phyloP scores from a whole-genome alignment of 2,888 invertebrate species.

The Ornithoptera alexandrae region DNA sequence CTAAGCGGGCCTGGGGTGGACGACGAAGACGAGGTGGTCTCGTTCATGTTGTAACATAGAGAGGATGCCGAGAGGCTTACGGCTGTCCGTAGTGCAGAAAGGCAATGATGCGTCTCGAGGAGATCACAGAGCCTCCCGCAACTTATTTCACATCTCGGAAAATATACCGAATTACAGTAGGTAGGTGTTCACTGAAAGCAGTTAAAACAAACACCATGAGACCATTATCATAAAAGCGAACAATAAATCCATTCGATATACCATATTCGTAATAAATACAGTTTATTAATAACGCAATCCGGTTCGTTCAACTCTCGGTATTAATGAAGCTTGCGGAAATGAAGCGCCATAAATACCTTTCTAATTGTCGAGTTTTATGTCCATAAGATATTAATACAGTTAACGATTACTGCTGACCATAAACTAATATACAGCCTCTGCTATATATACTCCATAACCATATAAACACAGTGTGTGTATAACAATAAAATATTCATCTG shows the following conservation, averaged over 20 bases:
- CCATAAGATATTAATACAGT: conserved; percentile 1
- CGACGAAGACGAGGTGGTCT: too few species aligned
- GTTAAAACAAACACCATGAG: background rate
- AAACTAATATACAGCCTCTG: conserved; percentile 1
- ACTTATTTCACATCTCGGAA: too few species aligned
- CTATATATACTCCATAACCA: background rate
- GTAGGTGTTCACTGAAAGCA: background rate
- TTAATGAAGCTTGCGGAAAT: conserved; percentile 8
- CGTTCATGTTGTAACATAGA: too few species aligned
- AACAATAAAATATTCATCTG: too few species aligned
- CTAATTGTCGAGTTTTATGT: conserved; percentile 8
- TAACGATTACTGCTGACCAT: conserved; percentile 8
- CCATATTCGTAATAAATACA: conserved; percentile 3
- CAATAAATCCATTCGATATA: background rate
- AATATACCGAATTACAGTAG: too few species aligned
- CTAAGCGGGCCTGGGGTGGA: too few species aligned
- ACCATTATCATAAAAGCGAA: background rate
- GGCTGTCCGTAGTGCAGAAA: too few species aligned
- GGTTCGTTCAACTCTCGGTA: background rate
- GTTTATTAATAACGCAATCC: conserved; percentile 2
- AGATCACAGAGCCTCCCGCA: too few species aligned
- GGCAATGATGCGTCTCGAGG: too few species aligned
- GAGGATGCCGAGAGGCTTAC: too few species aligned
- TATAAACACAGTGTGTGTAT: too few species aligned
- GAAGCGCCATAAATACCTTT: conserved; percentile 15